Evolutionary conservation across 2,113 vertebrate species (phyloP).

Genomic region (Zonotrichia leucophrys): DNA sequence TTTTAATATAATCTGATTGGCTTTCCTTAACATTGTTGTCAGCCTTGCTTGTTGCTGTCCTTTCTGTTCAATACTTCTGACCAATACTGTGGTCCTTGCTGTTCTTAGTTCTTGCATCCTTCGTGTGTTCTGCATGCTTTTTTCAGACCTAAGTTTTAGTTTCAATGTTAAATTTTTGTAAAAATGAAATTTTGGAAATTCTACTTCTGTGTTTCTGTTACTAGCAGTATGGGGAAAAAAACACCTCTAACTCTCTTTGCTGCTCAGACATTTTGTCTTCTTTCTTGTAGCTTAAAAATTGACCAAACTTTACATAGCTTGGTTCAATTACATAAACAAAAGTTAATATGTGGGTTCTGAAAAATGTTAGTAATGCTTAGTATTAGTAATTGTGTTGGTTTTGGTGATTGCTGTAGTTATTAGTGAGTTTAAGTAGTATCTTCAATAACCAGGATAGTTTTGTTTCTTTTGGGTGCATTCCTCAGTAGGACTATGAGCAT

Average conservation of each 20-base stretch:
- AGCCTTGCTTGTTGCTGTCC: neutral
- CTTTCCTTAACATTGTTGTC: neutral
- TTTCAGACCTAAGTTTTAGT: neutral
- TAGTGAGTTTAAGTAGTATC: neutral
- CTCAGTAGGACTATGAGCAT: neutral
- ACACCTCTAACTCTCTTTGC: neutral
- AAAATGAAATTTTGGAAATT: neutral
- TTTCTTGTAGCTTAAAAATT: neutral
- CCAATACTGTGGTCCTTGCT: neutral
- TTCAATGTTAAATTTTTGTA: neutral
- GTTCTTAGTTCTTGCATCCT: neutral
- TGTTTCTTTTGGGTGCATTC: neutral
- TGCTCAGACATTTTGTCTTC: neutral
- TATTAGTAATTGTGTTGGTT: neutral
- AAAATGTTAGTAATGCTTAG: neutral
- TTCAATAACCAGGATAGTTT: neutral
- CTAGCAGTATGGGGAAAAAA: fast-evolving
- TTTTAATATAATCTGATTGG: neutral
- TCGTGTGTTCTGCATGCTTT: neutral
- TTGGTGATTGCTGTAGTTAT: neutral
- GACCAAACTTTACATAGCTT: neutral
- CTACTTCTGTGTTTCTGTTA: neutral
- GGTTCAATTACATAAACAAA: neutral
- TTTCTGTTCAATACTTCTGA: no score
- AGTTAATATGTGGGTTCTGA: neutral